These are phyloP conservation scores for Diaphora mendica DNA, from an alignment of 2,888 invertebrate genomes.

Conservation along the genomic window DNA sequence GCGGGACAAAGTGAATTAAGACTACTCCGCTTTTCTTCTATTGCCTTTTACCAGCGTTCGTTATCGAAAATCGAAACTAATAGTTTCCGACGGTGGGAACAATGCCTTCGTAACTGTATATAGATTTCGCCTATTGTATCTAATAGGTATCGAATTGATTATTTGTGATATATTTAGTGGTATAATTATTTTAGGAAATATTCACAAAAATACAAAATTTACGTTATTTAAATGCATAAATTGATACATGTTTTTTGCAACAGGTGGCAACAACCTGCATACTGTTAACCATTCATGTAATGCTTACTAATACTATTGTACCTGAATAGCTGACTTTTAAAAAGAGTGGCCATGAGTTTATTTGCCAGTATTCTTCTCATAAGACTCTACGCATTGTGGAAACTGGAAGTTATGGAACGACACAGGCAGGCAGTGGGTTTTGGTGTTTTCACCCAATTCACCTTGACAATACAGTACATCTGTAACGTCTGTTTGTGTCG, in stretches of 20 bases:
- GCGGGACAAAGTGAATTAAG: conserved; percentile 73
- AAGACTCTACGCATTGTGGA: no score
- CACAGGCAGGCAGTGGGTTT: no score
- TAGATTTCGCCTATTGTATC: conserved; percentile 6
- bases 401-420: no score
- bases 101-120: conserved; percentile 16
- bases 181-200: background rate
- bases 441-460: no score
- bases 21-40: conserved; percentile 64
- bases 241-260: background rate
- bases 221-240: background rate
- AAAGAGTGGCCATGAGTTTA: no score
- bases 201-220: background rate
- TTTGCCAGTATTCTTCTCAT: no score
- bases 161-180: background rate
- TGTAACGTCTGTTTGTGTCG: no score
- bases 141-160: background rate
- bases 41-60: conserved; percentile 65
- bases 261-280: no score
- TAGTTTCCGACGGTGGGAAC: conserved; percentile 55
- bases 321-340: no score
- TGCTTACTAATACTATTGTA: no score
- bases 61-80: conserved; percentile 66
- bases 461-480: no score
- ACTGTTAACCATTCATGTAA: no score